phyloP scores from a whole-genome alignment of 2,797 vertebrate species.

The Octomys mimax region DNA sequence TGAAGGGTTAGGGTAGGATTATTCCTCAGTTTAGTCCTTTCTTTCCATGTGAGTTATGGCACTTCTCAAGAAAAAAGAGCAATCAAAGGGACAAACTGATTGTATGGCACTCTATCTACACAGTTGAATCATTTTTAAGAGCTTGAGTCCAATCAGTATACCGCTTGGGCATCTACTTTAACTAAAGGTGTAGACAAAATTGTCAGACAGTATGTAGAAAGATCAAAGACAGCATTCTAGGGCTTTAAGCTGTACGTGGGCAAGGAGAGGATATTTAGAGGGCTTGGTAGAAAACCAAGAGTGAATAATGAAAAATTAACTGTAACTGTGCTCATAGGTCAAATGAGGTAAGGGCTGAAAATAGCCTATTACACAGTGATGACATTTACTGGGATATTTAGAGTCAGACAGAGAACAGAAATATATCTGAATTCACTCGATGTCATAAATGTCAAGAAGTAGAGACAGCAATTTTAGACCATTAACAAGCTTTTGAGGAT shows the following conservation, averaged over 20 bases:
- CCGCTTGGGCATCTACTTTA: neutral
- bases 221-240: neutral
- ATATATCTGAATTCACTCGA: slow-evolving; percentile 12
- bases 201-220: neutral
- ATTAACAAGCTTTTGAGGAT: neutral
- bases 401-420: neutral
- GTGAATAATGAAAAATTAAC: neutral
- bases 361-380: neutral
- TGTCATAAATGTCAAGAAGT: neutral
- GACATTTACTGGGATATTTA: neutral
- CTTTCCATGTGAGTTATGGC: neutral
- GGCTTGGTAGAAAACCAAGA: neutral
- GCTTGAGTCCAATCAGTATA: neutral
- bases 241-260: neutral
- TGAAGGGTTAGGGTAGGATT: neutral
- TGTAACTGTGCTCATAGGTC: neutral
- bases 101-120: neutral
- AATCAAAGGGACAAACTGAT: neutral
- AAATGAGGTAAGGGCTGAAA: neutral
- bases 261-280: neutral
- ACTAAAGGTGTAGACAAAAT: neutral
- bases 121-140: neutral
- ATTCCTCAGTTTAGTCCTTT: neutral
- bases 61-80: neutral
- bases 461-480: neutral